Percentiles rank a stretch among this genome's conserved stretches.
phyloP scores from a whole-genome alignment of 2,113 vertebrate species.

The Pardalotus punctatus region DNA sequence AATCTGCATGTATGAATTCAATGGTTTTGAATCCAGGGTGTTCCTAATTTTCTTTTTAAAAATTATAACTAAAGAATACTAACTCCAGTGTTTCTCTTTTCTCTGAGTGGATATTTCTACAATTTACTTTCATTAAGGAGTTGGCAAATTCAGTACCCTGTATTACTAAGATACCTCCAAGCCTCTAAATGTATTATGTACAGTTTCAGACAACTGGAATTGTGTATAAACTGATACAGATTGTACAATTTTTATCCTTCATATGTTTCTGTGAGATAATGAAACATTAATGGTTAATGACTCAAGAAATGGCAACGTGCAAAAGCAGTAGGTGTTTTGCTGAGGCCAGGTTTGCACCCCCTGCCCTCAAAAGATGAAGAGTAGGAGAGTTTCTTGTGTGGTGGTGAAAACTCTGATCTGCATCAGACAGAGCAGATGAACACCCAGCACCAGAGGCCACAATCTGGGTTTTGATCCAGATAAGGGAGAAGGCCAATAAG shows the following conservation, averaged over 20 bases:
- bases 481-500: not conserved
- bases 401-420: fast-evolving
- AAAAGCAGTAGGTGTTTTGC: not conserved
- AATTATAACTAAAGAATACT: not conserved
- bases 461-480: not conserved
- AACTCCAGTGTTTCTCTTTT: not conserved
- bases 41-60: not conserved
- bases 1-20: not conserved
- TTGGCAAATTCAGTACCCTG: not conserved
- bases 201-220: not conserved
- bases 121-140: not conserved
- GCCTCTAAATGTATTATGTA: not conserved
- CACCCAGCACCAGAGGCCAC: not conserved
- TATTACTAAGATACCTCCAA: not conserved
- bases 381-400: not conserved
- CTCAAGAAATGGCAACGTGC: too few species aligned
- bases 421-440: not conserved
- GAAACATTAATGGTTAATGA: not conserved
- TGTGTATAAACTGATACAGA: not conserved
- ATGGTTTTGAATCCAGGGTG: not conserved
- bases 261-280: not conserved
- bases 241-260: not conserved
- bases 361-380: not conserved
- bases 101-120: not conserved
- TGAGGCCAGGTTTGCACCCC: not conserved